These are phyloP conservation scores for Dryococelus australis DNA, from an alignment of 2,888 invertebrate species.

Conservation along the genomic window DNA sequence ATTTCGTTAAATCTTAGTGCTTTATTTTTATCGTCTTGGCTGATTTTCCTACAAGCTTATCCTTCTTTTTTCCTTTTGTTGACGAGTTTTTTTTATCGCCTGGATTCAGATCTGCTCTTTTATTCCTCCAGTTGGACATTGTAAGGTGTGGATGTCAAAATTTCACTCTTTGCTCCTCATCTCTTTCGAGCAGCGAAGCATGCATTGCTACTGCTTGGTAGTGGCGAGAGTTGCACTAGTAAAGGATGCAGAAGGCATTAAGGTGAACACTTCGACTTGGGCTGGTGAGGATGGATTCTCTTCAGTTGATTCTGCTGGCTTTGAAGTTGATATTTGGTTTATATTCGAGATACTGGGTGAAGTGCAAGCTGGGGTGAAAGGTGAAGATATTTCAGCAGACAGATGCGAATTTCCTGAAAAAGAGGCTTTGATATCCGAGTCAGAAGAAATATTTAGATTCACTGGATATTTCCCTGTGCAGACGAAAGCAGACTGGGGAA, in stretches of 20 bases:
- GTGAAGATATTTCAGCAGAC: not conserved
- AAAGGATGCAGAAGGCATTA: not conserved
- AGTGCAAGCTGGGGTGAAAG: not conserved
- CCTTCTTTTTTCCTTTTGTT: not conserved
- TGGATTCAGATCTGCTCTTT: not conserved
- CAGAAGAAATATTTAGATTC: constrained; percentile 21
- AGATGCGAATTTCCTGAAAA: not conserved
- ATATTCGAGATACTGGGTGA: not conserved
- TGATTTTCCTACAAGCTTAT: not conserved
- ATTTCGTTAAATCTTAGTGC: not conserved
- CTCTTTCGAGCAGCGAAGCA: not conserved
- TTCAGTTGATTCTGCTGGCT: not conserved
- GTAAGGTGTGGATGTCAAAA: not conserved
- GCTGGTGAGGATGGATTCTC: not conserved
- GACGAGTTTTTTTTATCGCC: not conserved
- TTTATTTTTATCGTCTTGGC: not conserved
- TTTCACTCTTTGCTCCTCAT: not conserved
- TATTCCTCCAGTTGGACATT: not conserved
- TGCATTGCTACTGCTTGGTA: not conserved
- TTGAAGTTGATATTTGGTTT: not conserved
- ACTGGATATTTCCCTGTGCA: constrained; percentile 7
- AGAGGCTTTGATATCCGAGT: not conserved
- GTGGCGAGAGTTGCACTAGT: not conserved
- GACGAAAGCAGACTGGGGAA: constrained; percentile 19
- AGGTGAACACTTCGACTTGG: not conserved